These are phyloP conservation scores for Hylaeus volcanicus DNA, from an alignment of 1,140 invertebrate species.

Conservation along the genomic window DNA sequence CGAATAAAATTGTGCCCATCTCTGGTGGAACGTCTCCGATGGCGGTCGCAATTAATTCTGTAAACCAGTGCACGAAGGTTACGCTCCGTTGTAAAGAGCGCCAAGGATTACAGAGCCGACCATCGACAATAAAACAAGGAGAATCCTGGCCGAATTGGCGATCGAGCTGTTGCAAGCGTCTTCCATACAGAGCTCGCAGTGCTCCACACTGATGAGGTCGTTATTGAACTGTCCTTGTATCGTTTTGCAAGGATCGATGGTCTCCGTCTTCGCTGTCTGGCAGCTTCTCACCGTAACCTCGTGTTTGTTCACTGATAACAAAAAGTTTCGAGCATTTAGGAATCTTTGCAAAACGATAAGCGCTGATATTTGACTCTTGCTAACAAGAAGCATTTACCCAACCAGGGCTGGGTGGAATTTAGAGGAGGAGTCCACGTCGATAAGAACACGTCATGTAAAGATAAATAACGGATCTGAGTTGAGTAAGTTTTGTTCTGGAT, in stretches of 20 bases:
- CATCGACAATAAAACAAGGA: slow-evolving; percentile 56
- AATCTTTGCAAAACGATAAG: too few relatives aligned
- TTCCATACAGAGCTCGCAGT: slow-evolving; percentile 64
- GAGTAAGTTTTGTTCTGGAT: too few relatives aligned
- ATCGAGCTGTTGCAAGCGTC: slow-evolving; percentile 70
- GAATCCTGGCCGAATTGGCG: slow-evolving; percentile 43
- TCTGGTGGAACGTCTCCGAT: too few relatives aligned
- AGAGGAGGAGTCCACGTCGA: too few relatives aligned
- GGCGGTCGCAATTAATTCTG: slow-evolving; percentile 7
- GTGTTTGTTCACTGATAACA: slow-evolving; percentile 33
- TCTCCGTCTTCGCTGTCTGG: slow-evolving; percentile 67
- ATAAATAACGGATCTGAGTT: too few relatives aligned
- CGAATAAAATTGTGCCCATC: too few relatives aligned
- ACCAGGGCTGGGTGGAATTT: too few relatives aligned
- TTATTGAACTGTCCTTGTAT: slow-evolving; percentile 47
- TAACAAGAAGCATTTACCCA: too few relatives aligned
- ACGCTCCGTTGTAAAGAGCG: slow-evolving; percentile 47
- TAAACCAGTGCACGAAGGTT: slow-evolving; percentile 36
- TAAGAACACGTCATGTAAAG: too few relatives aligned
- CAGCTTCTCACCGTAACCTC: slow-evolving; percentile 69
- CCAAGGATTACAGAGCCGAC: slow-evolving; percentile 51
- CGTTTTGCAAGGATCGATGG: slow-evolving; percentile 66
- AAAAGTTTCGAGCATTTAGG: too few relatives aligned
- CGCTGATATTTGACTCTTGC: too few relatives aligned
- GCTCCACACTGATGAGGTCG: slow-evolving; percentile 32